phyloP scores from a whole-genome alignment of 2,797 vertebrate genomes.

The Pseudochirops cupreus region DNA sequence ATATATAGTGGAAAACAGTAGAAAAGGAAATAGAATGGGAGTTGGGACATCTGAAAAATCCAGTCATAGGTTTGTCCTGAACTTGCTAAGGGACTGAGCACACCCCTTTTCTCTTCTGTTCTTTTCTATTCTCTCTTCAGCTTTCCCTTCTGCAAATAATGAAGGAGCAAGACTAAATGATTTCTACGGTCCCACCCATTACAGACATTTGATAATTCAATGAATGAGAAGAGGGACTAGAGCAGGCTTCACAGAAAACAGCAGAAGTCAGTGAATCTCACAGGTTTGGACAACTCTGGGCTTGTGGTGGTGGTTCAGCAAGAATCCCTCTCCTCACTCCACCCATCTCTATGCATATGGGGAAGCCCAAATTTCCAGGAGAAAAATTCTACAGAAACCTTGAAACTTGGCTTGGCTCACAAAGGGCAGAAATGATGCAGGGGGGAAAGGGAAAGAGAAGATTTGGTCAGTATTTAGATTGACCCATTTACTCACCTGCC shows the following conservation, averaged over 20 bases:
- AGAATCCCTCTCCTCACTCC: not conserved
- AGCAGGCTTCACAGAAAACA: not conserved
- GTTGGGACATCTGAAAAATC: not conserved
- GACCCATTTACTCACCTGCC: not conserved
- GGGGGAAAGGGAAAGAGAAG: not conserved
- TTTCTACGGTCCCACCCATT: not conserved
- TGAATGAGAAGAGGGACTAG: not conserved
- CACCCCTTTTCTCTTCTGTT: not conserved
- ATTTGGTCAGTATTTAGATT: not conserved
- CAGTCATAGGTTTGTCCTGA: not conserved
- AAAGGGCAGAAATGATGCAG: no score
- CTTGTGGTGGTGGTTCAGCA: conserved; percentile 17
- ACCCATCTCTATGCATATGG: not conserved
- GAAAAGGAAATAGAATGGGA: not conserved
- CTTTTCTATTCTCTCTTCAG: not conserved
- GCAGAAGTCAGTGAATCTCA: not conserved
- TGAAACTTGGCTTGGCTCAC: not conserved
- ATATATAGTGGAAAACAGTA: not conserved
- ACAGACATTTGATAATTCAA: not conserved
- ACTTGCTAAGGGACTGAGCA: not conserved
- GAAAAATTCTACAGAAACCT: not conserved
- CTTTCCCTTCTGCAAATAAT: not conserved
- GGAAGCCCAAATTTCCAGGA: conserved; percentile 29
- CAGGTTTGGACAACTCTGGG: not conserved
- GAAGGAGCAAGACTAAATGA: not conserved